These are phyloP conservation scores for Metaphire vulgaris DNA, from an alignment of 1,140 invertebrate genomes.

Conservation along the genomic window DNA sequence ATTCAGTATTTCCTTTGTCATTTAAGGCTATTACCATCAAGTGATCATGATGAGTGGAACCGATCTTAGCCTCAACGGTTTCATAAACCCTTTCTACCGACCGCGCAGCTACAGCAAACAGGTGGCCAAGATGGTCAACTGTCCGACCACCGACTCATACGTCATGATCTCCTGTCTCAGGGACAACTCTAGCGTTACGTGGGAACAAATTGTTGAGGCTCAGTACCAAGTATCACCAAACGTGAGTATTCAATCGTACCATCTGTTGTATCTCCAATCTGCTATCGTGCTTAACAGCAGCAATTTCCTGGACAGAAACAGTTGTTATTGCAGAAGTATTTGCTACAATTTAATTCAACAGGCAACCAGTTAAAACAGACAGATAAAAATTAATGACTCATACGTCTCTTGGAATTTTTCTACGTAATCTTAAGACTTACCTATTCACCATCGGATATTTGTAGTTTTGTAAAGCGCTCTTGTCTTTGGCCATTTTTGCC, in stretches of 20 bases:
- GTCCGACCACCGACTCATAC: conserved; percentile 37
- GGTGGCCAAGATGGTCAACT: conserved; percentile 37
- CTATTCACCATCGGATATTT: no score
- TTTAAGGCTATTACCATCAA: conserved; percentile 26
- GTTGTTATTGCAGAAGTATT: no score
- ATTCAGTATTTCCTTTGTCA: neutral
- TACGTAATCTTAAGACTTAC: no score
- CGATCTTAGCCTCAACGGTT: conserved; percentile 71
- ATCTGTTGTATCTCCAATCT: no score
- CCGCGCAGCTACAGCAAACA: conserved; percentile 34
- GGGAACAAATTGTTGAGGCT: conserved; percentile 26
- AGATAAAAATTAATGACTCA: no score
- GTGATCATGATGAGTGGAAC: conserved; percentile 65
- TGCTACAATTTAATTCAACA: no score
- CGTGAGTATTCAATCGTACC: conserved; percentile 9
- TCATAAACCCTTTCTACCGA: conserved; percentile 20
- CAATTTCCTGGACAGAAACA: no score
- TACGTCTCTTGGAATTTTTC: no score
- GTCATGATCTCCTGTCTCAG: conserved; percentile 28
- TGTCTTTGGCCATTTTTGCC: no score
- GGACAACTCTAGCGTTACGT: conserved; percentile 13
- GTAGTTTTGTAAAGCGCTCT: no score
- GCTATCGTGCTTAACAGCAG: no score
- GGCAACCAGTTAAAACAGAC: no score
- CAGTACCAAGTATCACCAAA: conserved; percentile 22